These are phyloP conservation scores for Cephus runcator DNA, from an alignment of 2,888 invertebrate genomes.

Conservation along the genomic window DNA sequence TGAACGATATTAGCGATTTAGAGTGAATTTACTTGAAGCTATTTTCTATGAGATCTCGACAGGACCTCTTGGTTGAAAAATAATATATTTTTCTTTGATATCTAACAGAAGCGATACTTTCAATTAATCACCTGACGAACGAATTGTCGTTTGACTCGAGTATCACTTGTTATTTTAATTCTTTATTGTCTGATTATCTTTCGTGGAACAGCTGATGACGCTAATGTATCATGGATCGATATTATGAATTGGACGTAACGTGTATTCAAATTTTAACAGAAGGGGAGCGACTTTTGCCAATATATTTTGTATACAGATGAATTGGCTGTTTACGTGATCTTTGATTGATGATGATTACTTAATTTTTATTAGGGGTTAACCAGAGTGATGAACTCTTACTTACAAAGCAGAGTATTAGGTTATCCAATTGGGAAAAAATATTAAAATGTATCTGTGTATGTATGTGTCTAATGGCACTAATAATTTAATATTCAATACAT, in stretches of 20 bases:
- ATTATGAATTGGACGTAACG: background rate
- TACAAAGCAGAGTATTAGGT: background rate
- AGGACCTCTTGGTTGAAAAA: background rate
- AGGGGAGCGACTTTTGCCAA: background rate
- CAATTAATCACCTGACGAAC: background rate
- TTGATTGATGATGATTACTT: background rate
- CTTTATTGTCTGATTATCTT: background rate
- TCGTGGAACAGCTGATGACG: too few species aligned
- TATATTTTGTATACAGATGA: background rate
- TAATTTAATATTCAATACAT: background rate
- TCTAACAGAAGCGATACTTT: background rate
- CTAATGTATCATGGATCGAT: background rate
- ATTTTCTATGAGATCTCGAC: too few species aligned
- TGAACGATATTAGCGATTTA: background rate
- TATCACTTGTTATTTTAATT: background rate
- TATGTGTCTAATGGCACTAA: background rate
- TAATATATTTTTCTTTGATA: background rate
- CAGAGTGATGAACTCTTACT: background rate
- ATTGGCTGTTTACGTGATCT: background rate
- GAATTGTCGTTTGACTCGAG: background rate
- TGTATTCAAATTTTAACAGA: background rate
- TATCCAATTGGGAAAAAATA: background rate
- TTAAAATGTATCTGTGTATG: background rate
- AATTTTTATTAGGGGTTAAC: background rate
- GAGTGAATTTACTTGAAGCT: background rate